These are phyloP conservation scores for Thunnus maccoyii DNA, from an alignment of 2,113 vertebrate genomes.

Conservation along the genomic window DNA sequence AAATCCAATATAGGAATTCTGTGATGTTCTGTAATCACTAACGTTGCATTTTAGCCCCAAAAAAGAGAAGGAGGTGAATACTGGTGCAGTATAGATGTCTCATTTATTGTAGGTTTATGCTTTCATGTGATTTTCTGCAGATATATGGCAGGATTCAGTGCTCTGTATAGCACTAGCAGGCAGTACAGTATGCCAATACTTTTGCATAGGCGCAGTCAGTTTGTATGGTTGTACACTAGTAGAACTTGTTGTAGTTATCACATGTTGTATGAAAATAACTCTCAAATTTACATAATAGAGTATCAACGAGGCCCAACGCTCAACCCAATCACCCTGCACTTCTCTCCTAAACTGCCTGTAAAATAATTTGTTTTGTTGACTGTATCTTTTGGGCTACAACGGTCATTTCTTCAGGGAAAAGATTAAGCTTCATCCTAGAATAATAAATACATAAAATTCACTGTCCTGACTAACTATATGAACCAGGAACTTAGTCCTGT, in stretches of 20 bases:
- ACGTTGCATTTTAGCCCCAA: too few relatives aligned
- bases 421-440: background rate
- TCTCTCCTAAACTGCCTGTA: background rate
- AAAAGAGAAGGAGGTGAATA: too few relatives aligned
- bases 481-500: background rate
- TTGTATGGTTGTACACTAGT: background rate
- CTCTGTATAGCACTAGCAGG: too few relatives aligned
- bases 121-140: too few relatives aligned
- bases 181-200: too few relatives aligned
- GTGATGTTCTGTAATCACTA: background rate
- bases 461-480: background rate
- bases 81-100: too few relatives aligned
- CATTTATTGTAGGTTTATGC: too few relatives aligned
- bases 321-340: background rate
- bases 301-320: background rate
- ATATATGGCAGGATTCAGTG: too few relatives aligned
- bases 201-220: too few relatives aligned
- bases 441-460: background rate
- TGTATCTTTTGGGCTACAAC: too few relatives aligned
- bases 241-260: background rate
- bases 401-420: background rate
- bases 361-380: background rate
- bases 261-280: constrained; percentile 30
- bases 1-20: background rate
- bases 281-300: constrained; percentile 22